Evolutionary conservation across 1,140 invertebrate genomes (phyloP).

Genomic region (Cheumatopsyche charites): DNA sequence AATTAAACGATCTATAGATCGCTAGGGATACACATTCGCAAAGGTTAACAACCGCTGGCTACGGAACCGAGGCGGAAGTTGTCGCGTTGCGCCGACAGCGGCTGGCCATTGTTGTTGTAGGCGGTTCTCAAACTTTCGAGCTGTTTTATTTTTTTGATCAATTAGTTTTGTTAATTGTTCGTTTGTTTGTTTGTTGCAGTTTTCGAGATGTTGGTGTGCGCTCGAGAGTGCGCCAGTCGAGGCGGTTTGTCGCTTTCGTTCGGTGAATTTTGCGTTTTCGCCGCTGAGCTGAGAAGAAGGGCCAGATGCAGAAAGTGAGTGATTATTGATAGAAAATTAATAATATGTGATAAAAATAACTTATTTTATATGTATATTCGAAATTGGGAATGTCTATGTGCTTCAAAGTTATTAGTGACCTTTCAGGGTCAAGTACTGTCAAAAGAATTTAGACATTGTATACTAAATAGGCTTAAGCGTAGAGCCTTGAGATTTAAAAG

Average conservation of each 20-base stretch:
- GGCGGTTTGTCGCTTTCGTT: constrained; percentile 65
- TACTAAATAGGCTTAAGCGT: no score
- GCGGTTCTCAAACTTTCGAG: no score
- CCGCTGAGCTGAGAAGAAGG: constrained; percentile 65
- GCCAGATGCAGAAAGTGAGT: constrained; percentile 45
- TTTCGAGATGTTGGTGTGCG: constrained; percentile 67
- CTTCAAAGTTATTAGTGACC: no score
- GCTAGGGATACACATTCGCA: no score
- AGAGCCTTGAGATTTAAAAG: no score
- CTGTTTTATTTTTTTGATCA: not conserved
- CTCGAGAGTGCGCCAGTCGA: constrained; percentile 62
- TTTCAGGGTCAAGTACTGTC: no score
- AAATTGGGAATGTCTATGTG: no score
- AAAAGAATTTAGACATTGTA: no score
- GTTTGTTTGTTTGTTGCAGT: constrained; percentile 58
- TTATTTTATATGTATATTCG: no score
- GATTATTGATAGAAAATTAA: not conserved
- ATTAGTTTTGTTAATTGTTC: not conserved
- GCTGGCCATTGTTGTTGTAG: not conserved
- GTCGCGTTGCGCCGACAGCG: not conserved
- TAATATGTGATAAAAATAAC: no score
- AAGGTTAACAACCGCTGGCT: not conserved
- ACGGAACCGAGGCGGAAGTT: not conserved
- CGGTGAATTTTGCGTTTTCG: constrained; percentile 71
- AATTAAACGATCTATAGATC: no score